These are phyloP conservation scores for Okapia johnstoni DNA, from an alignment of 2,113 vertebrate species.

Conservation along the genomic window DNA sequence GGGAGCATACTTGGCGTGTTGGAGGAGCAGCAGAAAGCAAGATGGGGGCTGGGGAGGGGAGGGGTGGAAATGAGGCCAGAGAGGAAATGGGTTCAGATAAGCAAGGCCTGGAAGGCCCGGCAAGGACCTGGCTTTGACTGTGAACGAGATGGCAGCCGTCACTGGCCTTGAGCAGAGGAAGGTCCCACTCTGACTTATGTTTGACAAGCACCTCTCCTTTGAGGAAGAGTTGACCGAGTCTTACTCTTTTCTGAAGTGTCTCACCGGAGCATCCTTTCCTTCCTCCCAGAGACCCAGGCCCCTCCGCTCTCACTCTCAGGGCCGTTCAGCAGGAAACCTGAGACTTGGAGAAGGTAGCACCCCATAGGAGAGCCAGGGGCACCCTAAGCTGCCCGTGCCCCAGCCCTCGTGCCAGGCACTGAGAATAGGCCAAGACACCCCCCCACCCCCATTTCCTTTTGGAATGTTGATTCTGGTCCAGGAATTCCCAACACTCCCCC, in stretches of 20 bases:
- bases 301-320: background rate
- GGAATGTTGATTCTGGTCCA: conserved; percentile 79
- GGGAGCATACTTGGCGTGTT: background rate
- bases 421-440: conserved; percentile 46
- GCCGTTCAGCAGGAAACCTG: background rate
- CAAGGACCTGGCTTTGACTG: background rate
- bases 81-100: background rate
- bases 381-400: background rate
- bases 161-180: background rate
- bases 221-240: background rate
- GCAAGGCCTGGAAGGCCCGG: background rate
- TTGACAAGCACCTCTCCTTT: background rate
- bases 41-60: background rate
- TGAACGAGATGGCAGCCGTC: background rate
- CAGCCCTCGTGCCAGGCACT: background rate
- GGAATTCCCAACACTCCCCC: conserved; percentile 74
- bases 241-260: background rate
- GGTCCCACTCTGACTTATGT: background rate
- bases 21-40: background rate
- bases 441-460: conserved; percentile 72
- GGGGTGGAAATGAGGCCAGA: background rate
- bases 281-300: background rate
- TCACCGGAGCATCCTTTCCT: background rate
- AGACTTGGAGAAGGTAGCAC: background rate
- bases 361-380: background rate